phyloP scores from a whole-genome alignment of 92 coral and sea anemone genomes.

The Montipora capitata region DNA sequence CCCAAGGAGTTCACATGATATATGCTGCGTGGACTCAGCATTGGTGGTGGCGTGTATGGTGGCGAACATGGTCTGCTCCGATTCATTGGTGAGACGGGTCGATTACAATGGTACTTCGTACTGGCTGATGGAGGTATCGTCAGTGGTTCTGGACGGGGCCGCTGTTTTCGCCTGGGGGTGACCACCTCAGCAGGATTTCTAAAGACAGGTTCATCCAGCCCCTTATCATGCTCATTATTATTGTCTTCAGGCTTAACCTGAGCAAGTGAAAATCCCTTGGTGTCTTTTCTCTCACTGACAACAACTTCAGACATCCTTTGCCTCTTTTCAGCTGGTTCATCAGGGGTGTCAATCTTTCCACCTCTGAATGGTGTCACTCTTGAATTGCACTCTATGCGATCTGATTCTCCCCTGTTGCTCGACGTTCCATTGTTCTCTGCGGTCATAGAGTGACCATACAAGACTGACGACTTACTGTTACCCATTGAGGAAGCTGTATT shows the following conservation, averaged over 20 bases:
- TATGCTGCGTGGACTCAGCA: slow-evolving; percentile 97
- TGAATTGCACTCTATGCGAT: slow-evolving; percentile 47
- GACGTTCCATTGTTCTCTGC: slow-evolving; percentile 66
- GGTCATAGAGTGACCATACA: slow-evolving; percentile 35
- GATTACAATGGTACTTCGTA: slow-evolving; percentile 63
- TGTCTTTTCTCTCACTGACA: slow-evolving; percentile 16
- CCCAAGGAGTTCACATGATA: slow-evolving; percentile 90
- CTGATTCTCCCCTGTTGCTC: slow-evolving; percentile 60
- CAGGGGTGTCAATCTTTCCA: slow-evolving; percentile 31
- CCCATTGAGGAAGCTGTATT: slow-evolving; percentile 78
- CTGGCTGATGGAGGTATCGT: slow-evolving; percentile 91
- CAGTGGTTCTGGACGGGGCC: slow-evolving; percentile 95
- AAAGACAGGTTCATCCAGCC: slow-evolving; percentile 72
- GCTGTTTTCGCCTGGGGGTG: slow-evolving; percentile 89
- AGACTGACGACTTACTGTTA: slow-evolving; percentile 74
- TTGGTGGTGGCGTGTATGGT: slow-evolving; percentile 99
- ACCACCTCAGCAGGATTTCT: slow-evolving; percentile 91
- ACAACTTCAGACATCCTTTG: slow-evolving; percentile 48
- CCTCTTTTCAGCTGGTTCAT: slow-evolving; percentile 54
- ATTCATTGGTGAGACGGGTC: slow-evolving; percentile 81
- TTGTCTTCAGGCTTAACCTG: slow-evolving; percentile 45
- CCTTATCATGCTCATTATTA: slow-evolving; percentile 57
- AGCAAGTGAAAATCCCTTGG: slow-evolving; percentile 18
- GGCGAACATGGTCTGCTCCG: slow-evolving; percentile 90
- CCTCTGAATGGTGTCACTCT: slow-evolving; percentile 69